Percentiles rank a stretch among this genome's conserved stretches.
Evolutionary conservation across 2,797 vertebrate genomes (phyloP).

Genomic region (Rhinella marina): DNA sequence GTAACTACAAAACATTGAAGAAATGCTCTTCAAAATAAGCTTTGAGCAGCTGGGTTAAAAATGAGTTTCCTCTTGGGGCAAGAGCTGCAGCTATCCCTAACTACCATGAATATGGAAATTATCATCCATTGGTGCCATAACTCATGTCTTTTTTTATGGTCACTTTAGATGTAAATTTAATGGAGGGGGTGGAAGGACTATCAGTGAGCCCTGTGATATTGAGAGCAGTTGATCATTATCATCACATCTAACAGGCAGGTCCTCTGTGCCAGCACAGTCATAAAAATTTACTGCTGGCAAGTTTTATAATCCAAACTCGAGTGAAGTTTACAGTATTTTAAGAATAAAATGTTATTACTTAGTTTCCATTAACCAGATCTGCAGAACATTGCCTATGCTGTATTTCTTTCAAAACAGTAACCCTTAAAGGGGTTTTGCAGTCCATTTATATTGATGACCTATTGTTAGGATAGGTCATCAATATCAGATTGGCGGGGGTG

Average conservation of each 20-base stretch:
- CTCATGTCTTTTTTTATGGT: not conserved
- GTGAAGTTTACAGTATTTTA: not conserved
- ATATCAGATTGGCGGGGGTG: no score
- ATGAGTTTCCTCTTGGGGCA: not conserved
- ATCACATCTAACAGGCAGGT: not conserved
- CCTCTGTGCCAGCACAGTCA: not conserved
- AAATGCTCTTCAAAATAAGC: not conserved
- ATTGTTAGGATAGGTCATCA: no score
- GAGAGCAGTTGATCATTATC: not conserved
- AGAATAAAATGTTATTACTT: not conserved
- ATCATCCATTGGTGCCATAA: not conserved
- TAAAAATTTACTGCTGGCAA: not conserved
- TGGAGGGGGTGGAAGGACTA: not conserved
- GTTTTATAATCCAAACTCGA: not conserved
- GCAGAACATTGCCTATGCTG: not conserved
- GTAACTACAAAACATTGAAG: slow-evolving; percentile 16
- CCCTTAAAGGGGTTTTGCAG: no score
- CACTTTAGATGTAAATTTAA: slow-evolving; percentile 15
- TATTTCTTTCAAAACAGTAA: no score
- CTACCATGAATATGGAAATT: not conserved
- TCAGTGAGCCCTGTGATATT: not conserved
- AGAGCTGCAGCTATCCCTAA: not conserved
- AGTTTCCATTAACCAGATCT: not conserved
- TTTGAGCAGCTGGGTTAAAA: not conserved
- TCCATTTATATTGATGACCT: no score